These are phyloP conservation scores for Gambusia holbrooki DNA, from an alignment of 2,113 vertebrate species.

Conservation along the genomic window DNA sequence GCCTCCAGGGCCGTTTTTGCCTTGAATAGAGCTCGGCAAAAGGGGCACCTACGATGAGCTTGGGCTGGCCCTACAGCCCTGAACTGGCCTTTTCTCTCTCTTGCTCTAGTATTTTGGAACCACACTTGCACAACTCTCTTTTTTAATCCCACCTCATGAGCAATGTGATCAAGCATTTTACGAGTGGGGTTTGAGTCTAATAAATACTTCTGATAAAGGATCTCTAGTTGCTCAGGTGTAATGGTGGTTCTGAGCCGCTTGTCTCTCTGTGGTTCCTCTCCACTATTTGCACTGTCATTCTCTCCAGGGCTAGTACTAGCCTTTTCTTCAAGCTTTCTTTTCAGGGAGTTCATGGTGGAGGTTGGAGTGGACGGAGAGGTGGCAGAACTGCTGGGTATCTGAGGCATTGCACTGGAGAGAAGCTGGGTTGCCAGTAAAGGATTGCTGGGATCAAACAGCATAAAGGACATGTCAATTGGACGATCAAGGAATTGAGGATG, in stretches of 20 bases:
- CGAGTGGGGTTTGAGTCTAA: slow-evolving; percentile 98
- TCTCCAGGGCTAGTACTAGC: slow-evolving; percentile 95
- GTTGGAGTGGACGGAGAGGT: slow-evolving; percentile 95
- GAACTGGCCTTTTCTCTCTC: slow-evolving; percentile 98
- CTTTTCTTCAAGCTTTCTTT: slow-evolving; percentile 98
- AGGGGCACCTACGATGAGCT: slow-evolving; percentile 95
- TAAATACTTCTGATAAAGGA: slow-evolving; percentile 98
- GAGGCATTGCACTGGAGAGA: slow-evolving; percentile 91
- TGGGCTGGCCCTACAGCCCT: slow-evolving; percentile 96
- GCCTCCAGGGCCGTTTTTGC: slow-evolving; percentile 98
- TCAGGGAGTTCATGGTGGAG: slow-evolving; percentile 95
- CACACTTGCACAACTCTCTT: slow-evolving; percentile 99
- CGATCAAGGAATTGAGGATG: slow-evolving; percentile 97
- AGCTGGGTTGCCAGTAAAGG: slow-evolving; percentile 94
- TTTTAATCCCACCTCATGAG: slow-evolving; percentile 97
- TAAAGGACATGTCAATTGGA: slow-evolving; percentile 96
- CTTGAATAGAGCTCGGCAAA: slow-evolving; percentile 97
- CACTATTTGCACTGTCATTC: slow-evolving; percentile 94
- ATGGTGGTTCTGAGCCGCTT: slow-evolving; percentile 98
- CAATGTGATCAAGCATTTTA: slow-evolving; percentile 99
- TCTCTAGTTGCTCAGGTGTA: slow-evolving; percentile 96
- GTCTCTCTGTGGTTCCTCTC: slow-evolving; percentile 96
- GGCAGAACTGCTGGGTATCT: slow-evolving; percentile 93
- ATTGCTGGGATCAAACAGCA: slow-evolving; percentile 98
- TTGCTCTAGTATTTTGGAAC: slow-evolving; percentile 98